A percentile compares a stretch with the other conserved stretches of the same genome.
Evolutionary conservation across 2,113 vertebrate genomes (phyloP).

Genomic region (Camelus dromedarius): DNA sequence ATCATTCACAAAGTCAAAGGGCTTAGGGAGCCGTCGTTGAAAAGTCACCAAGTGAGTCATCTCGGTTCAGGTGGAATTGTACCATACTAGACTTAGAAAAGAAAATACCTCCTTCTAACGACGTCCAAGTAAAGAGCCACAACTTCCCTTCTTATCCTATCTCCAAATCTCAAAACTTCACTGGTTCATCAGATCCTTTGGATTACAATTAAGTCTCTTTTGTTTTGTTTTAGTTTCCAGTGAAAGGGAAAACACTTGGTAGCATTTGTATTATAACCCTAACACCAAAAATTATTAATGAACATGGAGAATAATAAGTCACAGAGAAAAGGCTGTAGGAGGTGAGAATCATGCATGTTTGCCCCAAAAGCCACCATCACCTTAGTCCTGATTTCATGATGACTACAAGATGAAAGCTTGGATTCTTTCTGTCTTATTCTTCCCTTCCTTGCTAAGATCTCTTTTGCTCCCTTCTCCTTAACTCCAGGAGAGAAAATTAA

Average conservation of each 20-base stretch:
- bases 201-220: not conserved
- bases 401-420: not conserved
- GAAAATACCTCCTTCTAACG: not conserved
- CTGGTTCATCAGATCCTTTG: not conserved
- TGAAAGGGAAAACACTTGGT: not conserved
- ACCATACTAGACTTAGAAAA: not conserved
- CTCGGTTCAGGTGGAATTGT: not conserved
- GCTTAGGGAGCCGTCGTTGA: not conserved
- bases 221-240: constrained; percentile 4
- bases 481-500: not conserved
- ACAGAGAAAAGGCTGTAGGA: constrained; percentile 28
- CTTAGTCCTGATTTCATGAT: constrained; percentile 35
- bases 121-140: not conserved
- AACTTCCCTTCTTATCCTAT: not conserved
- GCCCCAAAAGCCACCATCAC: constrained; percentile 30
- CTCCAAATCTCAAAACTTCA: not conserved
- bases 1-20: constrained; percentile 2
- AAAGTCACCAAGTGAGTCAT: not conserved
- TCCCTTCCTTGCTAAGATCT: not conserved
- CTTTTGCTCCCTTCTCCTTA: not conserved
- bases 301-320: constrained; percentile 55
- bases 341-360: not conserved
- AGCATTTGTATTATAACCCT: not conserved
- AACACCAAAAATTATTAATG: constrained; percentile 15
- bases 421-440: not conserved